Percentiles rank a stretch among this genome's conserved stretches.
Evolutionary conservation across 2,797 vertebrate species (phyloP).

Genomic region (Sus cebifrons): DNA sequence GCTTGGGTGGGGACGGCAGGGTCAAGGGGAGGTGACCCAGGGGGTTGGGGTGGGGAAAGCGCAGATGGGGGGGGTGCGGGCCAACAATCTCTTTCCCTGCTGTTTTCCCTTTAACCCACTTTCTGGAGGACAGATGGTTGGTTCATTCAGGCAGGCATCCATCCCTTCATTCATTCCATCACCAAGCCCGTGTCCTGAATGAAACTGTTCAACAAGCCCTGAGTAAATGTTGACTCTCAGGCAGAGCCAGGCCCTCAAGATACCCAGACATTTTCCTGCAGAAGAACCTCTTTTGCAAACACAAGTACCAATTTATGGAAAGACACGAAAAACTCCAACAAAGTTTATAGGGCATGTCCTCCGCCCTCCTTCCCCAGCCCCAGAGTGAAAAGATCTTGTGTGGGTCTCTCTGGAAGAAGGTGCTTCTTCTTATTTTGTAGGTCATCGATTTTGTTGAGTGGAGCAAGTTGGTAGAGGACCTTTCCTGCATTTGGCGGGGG

Average conservation of each 20-base stretch:
- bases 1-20: accelerated
- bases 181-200: neutral
- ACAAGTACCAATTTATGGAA: neutral
- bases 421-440: neutral
- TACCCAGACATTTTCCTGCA: neutral
- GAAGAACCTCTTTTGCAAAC: neutral
- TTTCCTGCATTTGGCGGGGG: neutral
- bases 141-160: neutral
- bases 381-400: neutral
- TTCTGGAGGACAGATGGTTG: neutral
- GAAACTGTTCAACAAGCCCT: neutral
- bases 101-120: neutral
- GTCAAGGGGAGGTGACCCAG: neutral
- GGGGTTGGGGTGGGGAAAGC: neutral
- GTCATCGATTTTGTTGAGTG: neutral
- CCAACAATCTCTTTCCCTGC: too few relatives aligned
- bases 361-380: too few relatives aligned
- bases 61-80: neutral
- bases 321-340: neutral
- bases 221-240: neutral
- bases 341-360: neutral
- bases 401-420: neutral
- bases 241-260: neutral
- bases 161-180: neutral
- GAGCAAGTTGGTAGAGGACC: neutral